Percentiles rank a stretch among this genome's conserved stretches.
Conservation (phyloP, 2,113 vertebrate genomes). For the Mobula hypostoma region DNA sequence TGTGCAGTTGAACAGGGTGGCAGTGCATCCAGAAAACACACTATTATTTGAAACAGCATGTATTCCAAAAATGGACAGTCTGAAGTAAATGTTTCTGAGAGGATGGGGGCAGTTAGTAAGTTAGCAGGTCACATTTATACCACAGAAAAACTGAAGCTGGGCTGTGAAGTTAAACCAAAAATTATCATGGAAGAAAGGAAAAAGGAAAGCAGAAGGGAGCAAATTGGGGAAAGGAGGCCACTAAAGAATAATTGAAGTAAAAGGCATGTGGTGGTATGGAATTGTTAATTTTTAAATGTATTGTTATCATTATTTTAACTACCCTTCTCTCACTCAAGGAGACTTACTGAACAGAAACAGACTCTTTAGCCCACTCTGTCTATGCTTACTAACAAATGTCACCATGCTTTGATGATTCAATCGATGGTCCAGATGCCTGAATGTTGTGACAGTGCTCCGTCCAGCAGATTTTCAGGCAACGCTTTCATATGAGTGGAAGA, state of each 20-base stretch:
- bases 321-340: not conserved
- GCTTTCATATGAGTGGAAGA: no score
- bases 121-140: not conserved
- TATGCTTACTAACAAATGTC: no score
- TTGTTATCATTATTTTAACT: not conserved
- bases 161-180: not conserved
- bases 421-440: no score
- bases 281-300: not conserved
- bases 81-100: not conserved
- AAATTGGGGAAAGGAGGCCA: not conserved
- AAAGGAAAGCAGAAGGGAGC: not conserved
- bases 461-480: no score
- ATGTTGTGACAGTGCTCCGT: no score
- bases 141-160: not conserved
- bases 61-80: not conserved
- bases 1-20: not conserved
- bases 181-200: not conserved
- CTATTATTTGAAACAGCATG: not conserved
- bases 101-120: not conserved
- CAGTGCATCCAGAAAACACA: not conserved
- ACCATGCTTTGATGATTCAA: no score
- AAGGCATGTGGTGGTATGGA: not conserved
- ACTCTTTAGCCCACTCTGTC: no score
- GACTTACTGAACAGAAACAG: no score
- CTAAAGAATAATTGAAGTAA: not conserved